phyloP scores from a whole-genome alignment of 1,140 invertebrate species.

The Leucophenga varia region DNA sequence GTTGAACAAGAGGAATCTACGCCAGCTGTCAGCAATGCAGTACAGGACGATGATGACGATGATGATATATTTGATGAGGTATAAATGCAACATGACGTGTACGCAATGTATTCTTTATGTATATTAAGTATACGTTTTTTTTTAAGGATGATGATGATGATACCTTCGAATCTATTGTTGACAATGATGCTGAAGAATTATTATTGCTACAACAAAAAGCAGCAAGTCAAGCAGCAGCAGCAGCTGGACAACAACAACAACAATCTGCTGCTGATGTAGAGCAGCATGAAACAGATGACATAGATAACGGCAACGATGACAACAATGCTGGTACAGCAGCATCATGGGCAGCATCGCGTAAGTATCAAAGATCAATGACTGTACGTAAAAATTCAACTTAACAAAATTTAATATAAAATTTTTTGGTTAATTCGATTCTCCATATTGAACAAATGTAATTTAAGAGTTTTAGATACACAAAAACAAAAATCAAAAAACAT shows the following conservation, averaged over 20 bases:
- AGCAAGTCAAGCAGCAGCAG: slow-evolving; percentile 27
- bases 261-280: slow-evolving; percentile 15
- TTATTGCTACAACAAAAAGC: slow-evolving; percentile 26
- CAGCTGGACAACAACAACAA: slow-evolving; percentile 15
- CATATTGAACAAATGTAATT: slow-evolving; percentile 3
- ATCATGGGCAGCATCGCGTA: slow-evolving; percentile 50
- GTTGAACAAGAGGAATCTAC: not conserved
- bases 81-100: not conserved
- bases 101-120: not conserved
- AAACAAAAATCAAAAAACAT: slow-evolving; percentile 1
- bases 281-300: too few relatives aligned
- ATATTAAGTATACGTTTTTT: not conserved
- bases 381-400: not conserved
- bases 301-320: slow-evolving; percentile 14
- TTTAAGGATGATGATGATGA: slow-evolving; percentile 29
- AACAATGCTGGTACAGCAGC: slow-evolving; percentile 50
- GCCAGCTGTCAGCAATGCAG: not conserved
- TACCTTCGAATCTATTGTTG: slow-evolving; percentile 45
- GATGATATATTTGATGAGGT: slow-evolving; percentile 27
- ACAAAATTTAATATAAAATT: not conserved
- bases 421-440: too few relatives aligned
- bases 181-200: slow-evolving; percentile 51
- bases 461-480: slow-evolving; percentile 1
- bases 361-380: slow-evolving; percentile 21
- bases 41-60: slow-evolving; percentile 24